These are phyloP conservation scores for Crematogaster levior DNA, from an alignment of 2,888 invertebrate genomes.

Conservation along the genomic window DNA sequence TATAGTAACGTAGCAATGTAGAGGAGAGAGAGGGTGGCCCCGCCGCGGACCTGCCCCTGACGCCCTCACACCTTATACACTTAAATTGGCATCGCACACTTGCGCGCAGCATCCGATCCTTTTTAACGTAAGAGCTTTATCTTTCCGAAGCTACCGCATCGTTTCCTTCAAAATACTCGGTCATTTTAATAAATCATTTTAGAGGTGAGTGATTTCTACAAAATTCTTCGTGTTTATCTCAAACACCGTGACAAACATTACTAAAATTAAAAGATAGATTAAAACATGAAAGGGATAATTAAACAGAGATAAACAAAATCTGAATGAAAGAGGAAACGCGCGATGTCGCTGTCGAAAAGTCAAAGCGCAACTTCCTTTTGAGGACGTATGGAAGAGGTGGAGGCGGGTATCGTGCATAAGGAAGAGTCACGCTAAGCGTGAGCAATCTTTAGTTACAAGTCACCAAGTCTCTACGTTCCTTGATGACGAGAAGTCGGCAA, in stretches of 20 bases:
- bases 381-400: conserved; percentile 63
- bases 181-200: conserved; percentile 1
- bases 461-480: conserved; percentile 74
- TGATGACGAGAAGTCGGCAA: conserved; percentile 62
- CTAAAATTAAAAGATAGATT: too few species aligned
- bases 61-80: conserved; percentile 79
- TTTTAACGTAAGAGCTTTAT: conserved; percentile 72
- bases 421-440: conserved; percentile 73
- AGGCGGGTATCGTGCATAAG: conserved; percentile 79
- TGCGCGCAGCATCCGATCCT: conserved; percentile 68
- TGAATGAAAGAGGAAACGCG: conserved; percentile 18
- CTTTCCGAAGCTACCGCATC: conserved; percentile 47
- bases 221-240: neutral
- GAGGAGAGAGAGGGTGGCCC: conserved; percentile 83
- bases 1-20: conserved; percentile 84
- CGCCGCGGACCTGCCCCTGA: conserved; percentile 82
- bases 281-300: neutral
- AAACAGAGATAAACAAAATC: neutral
- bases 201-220: neutral
- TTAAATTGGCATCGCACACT: conserved; percentile 75
- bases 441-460: conserved; percentile 66
- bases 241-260: neutral
- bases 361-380: conserved; percentile 56
- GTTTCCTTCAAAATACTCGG: conserved; percentile 29
- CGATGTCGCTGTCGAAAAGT: conserved; percentile 67